Evolutionary conservation across 1,140 invertebrate species (phyloP), one percentile per base, ranked within the genome.

Genomic region (Asobara japonica): DNA sequence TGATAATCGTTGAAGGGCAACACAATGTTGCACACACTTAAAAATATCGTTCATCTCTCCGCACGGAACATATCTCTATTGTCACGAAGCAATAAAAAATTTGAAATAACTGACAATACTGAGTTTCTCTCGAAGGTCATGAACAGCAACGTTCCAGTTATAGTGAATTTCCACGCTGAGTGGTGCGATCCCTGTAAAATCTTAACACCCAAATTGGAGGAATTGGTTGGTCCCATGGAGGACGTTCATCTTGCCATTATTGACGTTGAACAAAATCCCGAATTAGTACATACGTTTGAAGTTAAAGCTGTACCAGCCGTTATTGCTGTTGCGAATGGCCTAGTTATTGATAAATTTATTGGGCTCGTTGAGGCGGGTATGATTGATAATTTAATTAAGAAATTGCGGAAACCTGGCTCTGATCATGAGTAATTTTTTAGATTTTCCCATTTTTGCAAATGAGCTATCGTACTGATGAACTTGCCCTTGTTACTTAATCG

Each of bases 161-260:
- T 95, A 84, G 94, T 95, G 2, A 95, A 95, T 84, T 95, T 95
- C 81, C 94, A 96, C 78, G 94, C 94, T 3, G 93, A 96, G 75
- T 99, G 97, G 97, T 94, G 97, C 87, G 96, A 97, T 80, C 97
- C 97, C 0, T 99, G 97, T 84, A 97, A 97, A 87, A 92, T 97
- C 69, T 88, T 99, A 1, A 97, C 94, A 11, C 97, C 97, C 11
- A 93, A 96, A 83, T 89, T 99, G 77, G 94, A 95, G 82, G 91
- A 93, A 77, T 83, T 97, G 3, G 89, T 98, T 22, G 92, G 92
- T 70, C 91, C 92, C 11, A 91, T 94, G 65, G 90, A 92, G 7
- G 91, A 94, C 65, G 89, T 98, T 45, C 90, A 97, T 85, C 88
- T 98, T 75, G 97, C 97, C 3, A 93, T 97, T 67, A 92, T 98